Evolutionary conservation across 1,140 invertebrate species (phyloP).

Genomic region (Charaxes varanes): DNA sequence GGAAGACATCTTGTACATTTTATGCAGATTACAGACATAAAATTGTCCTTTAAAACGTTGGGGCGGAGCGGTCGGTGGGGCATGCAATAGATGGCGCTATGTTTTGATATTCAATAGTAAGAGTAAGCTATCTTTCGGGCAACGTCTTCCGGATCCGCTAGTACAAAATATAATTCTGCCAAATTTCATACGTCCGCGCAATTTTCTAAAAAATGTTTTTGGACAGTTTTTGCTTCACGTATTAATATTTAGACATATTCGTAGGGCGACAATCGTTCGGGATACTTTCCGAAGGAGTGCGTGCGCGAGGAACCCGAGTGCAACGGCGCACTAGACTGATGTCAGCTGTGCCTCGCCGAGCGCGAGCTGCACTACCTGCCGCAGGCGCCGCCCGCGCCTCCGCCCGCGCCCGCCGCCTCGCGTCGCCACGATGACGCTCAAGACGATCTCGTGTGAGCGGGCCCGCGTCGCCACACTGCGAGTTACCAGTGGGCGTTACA

Average conservation of each 20-base stretch:
- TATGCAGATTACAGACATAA: too few relatives aligned
- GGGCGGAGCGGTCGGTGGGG: too few relatives aligned
- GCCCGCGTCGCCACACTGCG: background rate
- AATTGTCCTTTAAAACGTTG: too few relatives aligned
- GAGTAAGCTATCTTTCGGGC: too few relatives aligned
- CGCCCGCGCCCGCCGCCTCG: constrained; percentile 2
- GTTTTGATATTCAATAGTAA: too few relatives aligned
- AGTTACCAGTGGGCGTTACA: background rate
- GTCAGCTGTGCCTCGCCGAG: constrained; percentile 62
- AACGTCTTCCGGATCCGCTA: too few relatives aligned
- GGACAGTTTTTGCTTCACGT: too few relatives aligned
- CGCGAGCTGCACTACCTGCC: constrained; percentile 45
- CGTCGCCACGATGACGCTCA: constrained; percentile 6
- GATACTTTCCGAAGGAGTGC: constrained; percentile 72
- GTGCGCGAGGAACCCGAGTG: constrained; percentile 71
- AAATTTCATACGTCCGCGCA: too few relatives aligned
- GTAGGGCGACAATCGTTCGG: constrained; percentile 61
- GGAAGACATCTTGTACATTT: too few relatives aligned
- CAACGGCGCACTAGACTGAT: constrained; percentile 69
- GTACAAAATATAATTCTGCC: too few relatives aligned
- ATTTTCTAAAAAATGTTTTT: background rate
- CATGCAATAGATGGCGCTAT: too few relatives aligned
- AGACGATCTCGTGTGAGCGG: constrained; percentile 27
- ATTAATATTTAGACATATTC: too few relatives aligned
- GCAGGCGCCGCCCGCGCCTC: constrained; percentile 5